Base-by-base conservation (phyloP, 2,113 vertebrate genomes). In the Telmatochromis sp. region DNA sequence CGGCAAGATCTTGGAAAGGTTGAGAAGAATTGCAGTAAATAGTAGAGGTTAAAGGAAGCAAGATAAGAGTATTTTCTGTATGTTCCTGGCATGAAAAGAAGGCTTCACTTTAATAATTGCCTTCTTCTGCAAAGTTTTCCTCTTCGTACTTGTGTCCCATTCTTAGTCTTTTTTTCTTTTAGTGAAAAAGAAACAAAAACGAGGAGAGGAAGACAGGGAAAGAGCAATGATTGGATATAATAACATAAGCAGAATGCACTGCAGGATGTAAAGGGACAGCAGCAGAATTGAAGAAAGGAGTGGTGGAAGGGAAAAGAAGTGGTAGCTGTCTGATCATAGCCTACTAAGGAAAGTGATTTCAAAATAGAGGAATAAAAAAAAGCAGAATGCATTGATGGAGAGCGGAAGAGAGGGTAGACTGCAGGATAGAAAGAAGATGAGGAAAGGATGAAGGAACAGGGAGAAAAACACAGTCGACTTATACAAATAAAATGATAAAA, bases 401-500 rank as follows among this genome's bases (percentile, higher is more conserved):
- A 28, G 21, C 0, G 21, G 14, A 45, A 45, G 37, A 45, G 12
- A 73, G 37, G 21, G 37, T 2, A 73, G 37, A 70, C 65, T 26
- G 65, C 21, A 75, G 40, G 14, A 26, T 4, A 23, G 35, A 26
- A 45, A 73, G 21, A 70, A 26, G 65, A 45, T 45, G 37, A 45
- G 37, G 37, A 45, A 73, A 73, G 37, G 37, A 73, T 45, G 37
- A 73, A 73, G 68, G 68, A 42, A 42, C 35, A 23, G n/a, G 65
- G 35, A 70, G 35, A 45, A 73, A 70, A 73, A 23, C 33, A 68
- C 3, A 26, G 21, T 73, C 1, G 5, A 75, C 15, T 17, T 17
- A 7, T 26, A 35, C 9, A 45, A 26, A 17, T 2, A 47, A 11
- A 75, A 75, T 15, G 0, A 73, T 2, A 17, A 73, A 45, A 0